A percentile compares a stretch with the other conserved stretches of the same genome.
phyloP scores from a whole-genome alignment of 2,797 vertebrate species.

The Cetoscarus ocellatus region DNA sequence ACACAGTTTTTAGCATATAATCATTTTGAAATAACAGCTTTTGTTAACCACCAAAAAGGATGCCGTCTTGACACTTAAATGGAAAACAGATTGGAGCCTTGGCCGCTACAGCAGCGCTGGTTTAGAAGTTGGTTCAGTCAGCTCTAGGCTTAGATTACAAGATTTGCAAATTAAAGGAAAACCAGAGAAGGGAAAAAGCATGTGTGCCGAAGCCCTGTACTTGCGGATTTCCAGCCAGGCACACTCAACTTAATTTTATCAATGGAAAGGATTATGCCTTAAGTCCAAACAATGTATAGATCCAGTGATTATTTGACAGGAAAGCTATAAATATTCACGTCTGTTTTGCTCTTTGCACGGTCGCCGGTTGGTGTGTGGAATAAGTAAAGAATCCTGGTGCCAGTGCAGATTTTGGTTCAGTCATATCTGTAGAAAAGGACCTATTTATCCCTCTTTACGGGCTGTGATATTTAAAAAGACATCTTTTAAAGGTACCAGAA shows the following conservation, averaged over 20 bases:
- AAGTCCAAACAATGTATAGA: conserved; percentile 84
- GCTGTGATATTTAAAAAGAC: conserved; percentile 62
- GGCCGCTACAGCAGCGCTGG: conserved; percentile 87
- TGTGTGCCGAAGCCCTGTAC: conserved; percentile 86
- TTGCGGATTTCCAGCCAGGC: conserved; percentile 84
- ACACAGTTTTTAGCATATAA: conserved; percentile 89
- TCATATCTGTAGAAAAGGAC: conserved; percentile 65
- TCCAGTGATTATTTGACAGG: conserved; percentile 79
- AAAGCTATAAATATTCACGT: conserved; percentile 63
- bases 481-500: conserved; percentile 52
- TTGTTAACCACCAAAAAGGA: conserved; percentile 92
- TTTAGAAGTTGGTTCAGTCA: conserved; percentile 92
- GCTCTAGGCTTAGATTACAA: conserved; percentile 96
- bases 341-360: conserved; percentile 58
- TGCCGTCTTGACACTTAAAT: conserved; percentile 95
- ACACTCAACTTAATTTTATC: conserved; percentile 83
- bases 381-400: conserved; percentile 70
- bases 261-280: conserved; percentile 85
- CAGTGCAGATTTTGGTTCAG: conserved; percentile 57
- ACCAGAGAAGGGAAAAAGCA: conserved; percentile 88
- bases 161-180: conserved; percentile 98
- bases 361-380: conserved; percentile 67
- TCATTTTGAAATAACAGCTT: conserved; percentile 95
- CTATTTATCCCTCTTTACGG: conserved; percentile 54
- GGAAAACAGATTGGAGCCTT: conserved; percentile 96